Evolutionary conservation across 2,113 vertebrate genomes (phyloP).

Genomic region (Nettapus auritus): DNA sequence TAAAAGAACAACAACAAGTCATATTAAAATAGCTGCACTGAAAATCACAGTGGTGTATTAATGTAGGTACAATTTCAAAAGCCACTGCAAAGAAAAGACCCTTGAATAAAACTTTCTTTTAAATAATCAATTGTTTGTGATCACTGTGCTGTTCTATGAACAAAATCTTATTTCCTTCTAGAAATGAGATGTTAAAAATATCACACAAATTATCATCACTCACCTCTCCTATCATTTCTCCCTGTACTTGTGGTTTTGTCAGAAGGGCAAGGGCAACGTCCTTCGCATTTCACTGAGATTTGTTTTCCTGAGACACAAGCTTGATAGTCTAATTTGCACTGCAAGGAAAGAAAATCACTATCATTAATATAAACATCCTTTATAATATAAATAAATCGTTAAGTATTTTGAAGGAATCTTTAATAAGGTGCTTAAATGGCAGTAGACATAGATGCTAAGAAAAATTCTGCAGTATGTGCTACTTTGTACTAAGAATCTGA

Average conservation of each 20-base stretch:
- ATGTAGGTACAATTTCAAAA: neutral
- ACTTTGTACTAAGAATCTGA: neutral
- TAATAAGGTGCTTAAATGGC: neutral
- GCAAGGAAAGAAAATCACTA: slow-evolving; percentile 44
- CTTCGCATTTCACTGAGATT: slow-evolving; percentile 89
- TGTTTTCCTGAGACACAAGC: slow-evolving; percentile 92
- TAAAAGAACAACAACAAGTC: neutral
- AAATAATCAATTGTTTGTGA: neutral
- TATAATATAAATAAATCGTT: neutral
- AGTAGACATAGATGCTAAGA: neutral
- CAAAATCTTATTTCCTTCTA: neutral
- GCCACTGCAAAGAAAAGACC: neutral
- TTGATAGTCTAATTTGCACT: slow-evolving; percentile 98
- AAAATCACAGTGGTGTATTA: neutral
- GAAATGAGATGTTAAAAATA: neutral
- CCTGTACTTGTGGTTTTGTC: slow-evolving; percentile 73
- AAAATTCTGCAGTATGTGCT: neutral
- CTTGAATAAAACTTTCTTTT: neutral
- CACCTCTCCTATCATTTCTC: slow-evolving; percentile 87
- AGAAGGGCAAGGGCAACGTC: slow-evolving; percentile 89
- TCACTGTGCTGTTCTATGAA: neutral
- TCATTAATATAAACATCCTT: neutral
- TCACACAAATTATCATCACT: neutral
- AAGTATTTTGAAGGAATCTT: neutral
- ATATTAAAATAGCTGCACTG: neutral